Conservation (phyloP, 2,797 vertebrate species). For the Alectoris magna region DNA sequence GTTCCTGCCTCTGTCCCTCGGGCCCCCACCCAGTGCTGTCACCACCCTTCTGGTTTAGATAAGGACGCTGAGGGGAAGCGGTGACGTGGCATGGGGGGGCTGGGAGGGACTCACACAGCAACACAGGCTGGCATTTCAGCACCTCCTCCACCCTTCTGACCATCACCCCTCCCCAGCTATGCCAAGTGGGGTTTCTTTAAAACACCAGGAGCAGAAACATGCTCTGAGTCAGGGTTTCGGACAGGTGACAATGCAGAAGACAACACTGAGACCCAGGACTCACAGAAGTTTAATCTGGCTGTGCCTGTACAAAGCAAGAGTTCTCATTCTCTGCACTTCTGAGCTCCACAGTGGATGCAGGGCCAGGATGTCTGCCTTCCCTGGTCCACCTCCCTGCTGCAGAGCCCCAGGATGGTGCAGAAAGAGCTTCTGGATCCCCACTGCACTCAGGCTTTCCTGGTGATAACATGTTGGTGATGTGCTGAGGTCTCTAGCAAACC, state of each 20-base stretch:
- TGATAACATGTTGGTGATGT: fast-evolving
- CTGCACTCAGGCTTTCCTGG: not conserved
- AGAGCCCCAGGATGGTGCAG: not conserved
- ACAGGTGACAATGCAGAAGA: not conserved
- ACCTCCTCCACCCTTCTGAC: not conserved
- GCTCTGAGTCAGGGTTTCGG: not conserved
- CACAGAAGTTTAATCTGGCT: slow-evolving; percentile 53
- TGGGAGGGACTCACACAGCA: not conserved
- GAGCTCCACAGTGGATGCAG: fast-evolving
- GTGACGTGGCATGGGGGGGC: not conserved
- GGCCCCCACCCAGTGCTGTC: not conserved
- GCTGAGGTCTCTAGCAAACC: not conserved
- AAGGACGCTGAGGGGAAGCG: not conserved
- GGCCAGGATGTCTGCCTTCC: not conserved
- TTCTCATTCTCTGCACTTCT: fast-evolving
- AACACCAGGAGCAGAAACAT: not conserved
- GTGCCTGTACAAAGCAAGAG: not conserved
- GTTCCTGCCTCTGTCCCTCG: not conserved
- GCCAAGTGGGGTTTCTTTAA: not conserved
- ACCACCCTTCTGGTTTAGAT: not conserved
- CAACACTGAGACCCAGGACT: not conserved
- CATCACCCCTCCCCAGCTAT: not conserved
- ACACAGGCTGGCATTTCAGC: fast-evolving
- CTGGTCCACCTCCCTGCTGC: fast-evolving
- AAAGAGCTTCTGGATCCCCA: not conserved